Conservation (phyloP, 2,888 invertebrate species). For the Brachylomia viminalis region DNA sequence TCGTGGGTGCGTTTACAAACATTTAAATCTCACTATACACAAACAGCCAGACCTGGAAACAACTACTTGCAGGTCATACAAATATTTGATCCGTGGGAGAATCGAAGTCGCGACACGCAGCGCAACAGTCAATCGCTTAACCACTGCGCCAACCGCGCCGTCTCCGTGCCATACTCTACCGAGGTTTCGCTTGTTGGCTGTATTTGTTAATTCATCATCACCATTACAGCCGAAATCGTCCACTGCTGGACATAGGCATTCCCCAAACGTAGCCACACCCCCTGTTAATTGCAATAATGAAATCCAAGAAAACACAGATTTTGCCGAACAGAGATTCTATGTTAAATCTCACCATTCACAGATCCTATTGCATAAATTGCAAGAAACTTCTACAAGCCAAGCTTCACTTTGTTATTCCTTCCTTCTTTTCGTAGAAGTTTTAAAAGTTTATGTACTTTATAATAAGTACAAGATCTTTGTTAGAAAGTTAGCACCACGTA, state of each 20-base stretch:
- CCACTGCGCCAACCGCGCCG: too few relatives aligned
- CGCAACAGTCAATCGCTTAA: too few relatives aligned
- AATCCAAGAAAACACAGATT: not conserved
- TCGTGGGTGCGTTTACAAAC: too few relatives aligned
- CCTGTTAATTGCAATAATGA: not conserved
- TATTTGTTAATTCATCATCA: too few relatives aligned
- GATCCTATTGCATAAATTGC: not conserved
- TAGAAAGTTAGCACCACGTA: conserved; percentile 5
- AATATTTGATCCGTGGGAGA: too few relatives aligned
- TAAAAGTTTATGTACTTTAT: conserved; percentile 7
- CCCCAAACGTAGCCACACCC: not conserved
- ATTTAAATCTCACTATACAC: too few relatives aligned
- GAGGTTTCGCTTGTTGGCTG: not conserved
- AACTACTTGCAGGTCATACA: too few relatives aligned
- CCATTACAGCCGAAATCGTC: too few relatives aligned
- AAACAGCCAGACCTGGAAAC: too few relatives aligned
- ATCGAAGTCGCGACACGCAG: too few relatives aligned
- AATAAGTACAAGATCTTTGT: conserved; percentile 9
- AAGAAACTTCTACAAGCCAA: not conserved
- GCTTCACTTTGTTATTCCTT: not conserved
- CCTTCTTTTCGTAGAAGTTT: not conserved
- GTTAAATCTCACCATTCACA: not conserved
- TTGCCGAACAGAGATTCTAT: not conserved
- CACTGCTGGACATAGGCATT: too few relatives aligned
- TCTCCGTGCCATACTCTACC: not conserved